phyloP scores from a whole-genome alignment of 2,797 vertebrate species.

The Hozukius guyotensis region DNA sequence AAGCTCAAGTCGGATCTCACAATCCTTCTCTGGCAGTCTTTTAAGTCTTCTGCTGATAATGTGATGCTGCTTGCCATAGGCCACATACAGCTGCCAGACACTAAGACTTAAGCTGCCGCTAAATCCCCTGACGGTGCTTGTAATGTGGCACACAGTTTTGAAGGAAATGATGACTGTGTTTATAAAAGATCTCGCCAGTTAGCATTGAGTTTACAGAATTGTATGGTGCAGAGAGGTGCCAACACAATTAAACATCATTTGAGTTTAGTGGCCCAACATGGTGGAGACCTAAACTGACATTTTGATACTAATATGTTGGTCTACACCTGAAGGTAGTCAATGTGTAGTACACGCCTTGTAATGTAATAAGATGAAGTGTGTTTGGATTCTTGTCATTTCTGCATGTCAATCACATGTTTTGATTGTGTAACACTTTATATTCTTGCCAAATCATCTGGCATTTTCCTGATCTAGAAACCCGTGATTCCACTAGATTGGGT shows the following conservation, averaged over 20 bases:
- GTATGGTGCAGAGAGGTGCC: slow-evolving; percentile 4
- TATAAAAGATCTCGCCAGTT: slow-evolving; percentile 58
- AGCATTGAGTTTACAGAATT: slow-evolving; percentile 43
- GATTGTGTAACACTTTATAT: slow-evolving; percentile 13
- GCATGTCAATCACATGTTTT: slow-evolving; percentile 46
- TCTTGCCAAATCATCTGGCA: slow-evolving; percentile 8
- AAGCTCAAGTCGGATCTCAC: slow-evolving; percentile 59
- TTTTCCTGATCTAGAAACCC: slow-evolving; percentile 19
- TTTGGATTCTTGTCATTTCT: slow-evolving; percentile 40
- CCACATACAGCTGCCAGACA: slow-evolving; percentile 71
- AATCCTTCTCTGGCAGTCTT: slow-evolving; percentile 53
- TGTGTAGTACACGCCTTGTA: neutral
- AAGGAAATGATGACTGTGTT: slow-evolving; percentile 60
- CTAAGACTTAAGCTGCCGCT: slow-evolving; percentile 61
- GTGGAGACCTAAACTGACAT: slow-evolving; percentile 7
- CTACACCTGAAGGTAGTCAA: neutral
- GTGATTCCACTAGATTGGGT: neutral
- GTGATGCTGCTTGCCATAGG: slow-evolving; percentile 66
- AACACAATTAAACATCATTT: slow-evolving; percentile 17
- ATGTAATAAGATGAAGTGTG: neutral
- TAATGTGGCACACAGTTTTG: slow-evolving; percentile 68
- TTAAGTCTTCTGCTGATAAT: slow-evolving; percentile 54
- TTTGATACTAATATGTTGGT: slow-evolving; percentile 10
- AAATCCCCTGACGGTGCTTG: slow-evolving; percentile 71
- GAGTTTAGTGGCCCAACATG: slow-evolving; percentile 13